Conservation (phyloP, 2,888 invertebrate genomes). For the Lordiphosa fenestrarum region DNA sequence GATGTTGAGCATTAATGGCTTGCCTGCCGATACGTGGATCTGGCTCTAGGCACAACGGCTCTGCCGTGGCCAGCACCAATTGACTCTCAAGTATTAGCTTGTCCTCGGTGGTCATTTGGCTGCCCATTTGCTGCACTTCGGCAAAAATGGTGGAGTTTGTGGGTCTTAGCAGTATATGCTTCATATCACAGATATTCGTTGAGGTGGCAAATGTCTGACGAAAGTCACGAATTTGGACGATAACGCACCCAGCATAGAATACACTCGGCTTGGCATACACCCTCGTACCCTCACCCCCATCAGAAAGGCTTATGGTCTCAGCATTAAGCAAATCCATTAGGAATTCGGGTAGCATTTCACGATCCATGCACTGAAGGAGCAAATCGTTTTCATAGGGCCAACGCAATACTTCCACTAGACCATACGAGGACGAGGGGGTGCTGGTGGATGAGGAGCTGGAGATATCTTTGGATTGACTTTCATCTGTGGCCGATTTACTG, state of each 20-base stretch:
- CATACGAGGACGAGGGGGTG: slow-evolving; percentile 47
- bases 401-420: slow-evolving; percentile 87
- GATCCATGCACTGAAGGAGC: slow-evolving; percentile 92
- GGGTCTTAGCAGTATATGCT: slow-evolving; percentile 93
- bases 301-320: slow-evolving; percentile 82
- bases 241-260: slow-evolving; percentile 95
- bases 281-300: slow-evolving; percentile 70
- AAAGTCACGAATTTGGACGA: slow-evolving; percentile 94
- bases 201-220: slow-evolving; percentile 89
- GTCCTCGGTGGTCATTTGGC: slow-evolving; percentile 77
- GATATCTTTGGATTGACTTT: slow-evolving; percentile 19
- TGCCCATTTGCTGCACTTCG: slow-evolving; percentile 80
- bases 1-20: slow-evolving; percentile 88
- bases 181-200: slow-evolving; percentile 88
- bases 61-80: slow-evolving; percentile 91
- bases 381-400: slow-evolving; percentile 96
- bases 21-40: slow-evolving; percentile 89
- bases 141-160: slow-evolving; percentile 88
- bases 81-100: slow-evolving; percentile 86
- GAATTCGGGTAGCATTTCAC: slow-evolving; percentile 93
- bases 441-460: slow-evolving; percentile 1
- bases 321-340: slow-evolving; percentile 91
- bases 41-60: slow-evolving; percentile 94
- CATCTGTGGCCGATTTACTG: slow-evolving; percentile 32
- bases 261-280: slow-evolving; percentile 84